These are phyloP conservation scores for Datnioides undecimradiatus DNA, from an alignment of 2,113 vertebrate species.

Conservation along the genomic window DNA sequence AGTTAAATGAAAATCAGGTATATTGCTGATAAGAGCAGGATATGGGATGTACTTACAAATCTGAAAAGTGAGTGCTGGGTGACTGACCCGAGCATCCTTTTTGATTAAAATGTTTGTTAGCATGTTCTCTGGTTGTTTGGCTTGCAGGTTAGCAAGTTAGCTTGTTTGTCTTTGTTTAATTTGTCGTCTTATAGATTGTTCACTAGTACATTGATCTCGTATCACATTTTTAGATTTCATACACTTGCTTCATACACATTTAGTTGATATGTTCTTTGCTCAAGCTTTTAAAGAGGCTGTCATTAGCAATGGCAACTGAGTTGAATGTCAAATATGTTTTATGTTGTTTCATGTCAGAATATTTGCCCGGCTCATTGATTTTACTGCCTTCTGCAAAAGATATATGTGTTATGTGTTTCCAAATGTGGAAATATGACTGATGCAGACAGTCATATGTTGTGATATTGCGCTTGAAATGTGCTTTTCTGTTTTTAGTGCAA, in stretches of 20 bases:
- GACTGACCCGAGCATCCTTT: too few species aligned
- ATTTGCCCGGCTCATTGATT: not conserved
- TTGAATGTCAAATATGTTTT: not conserved
- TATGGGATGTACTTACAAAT: not conserved
- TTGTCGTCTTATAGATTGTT: not conserved
- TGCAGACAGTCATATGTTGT: not conserved
- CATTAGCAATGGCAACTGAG: slow-evolving; percentile 6
- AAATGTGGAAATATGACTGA: not conserved
- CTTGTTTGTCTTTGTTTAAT: not conserved
- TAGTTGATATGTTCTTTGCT: too few species aligned
- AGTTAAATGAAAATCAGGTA: too few species aligned
- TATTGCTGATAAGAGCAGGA: not conserved
- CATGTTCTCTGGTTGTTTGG: not conserved
- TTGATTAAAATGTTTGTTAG: not conserved
- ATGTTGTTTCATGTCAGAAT: not conserved
- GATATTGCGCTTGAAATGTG: not conserved
- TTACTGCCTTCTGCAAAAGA: not conserved
- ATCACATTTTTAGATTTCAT: not conserved
- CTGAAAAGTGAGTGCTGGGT: not conserved
- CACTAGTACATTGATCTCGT: not conserved
- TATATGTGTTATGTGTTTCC: not conserved
- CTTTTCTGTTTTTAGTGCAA: not conserved
- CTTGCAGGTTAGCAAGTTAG: not conserved
- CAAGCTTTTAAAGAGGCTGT: not conserved
- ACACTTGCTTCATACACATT: too few species aligned